phyloP scores from a whole-genome alignment of 2,797 vertebrate genomes.

The Malurus leucopterus region DNA sequence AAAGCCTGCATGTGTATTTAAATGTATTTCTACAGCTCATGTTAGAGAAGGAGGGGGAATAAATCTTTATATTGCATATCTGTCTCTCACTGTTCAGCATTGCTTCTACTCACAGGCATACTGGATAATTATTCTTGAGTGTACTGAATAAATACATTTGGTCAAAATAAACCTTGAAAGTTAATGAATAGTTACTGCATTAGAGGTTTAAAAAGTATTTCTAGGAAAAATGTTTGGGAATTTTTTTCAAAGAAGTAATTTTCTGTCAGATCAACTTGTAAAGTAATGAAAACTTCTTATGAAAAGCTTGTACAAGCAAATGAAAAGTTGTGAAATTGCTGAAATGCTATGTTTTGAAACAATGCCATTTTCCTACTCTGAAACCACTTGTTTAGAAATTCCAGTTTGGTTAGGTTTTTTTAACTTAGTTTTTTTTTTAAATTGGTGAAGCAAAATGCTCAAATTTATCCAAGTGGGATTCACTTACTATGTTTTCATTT shows the following conservation, averaged over 20 bases:
- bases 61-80: background rate
- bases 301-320: slow-evolving; percentile 25
- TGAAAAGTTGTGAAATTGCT: slow-evolving; percentile 45
- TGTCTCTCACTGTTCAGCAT: background rate
- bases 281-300: background rate
- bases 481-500: background rate
- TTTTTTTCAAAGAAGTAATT: slow-evolving; percentile 45
- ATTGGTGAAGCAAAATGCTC: background rate
- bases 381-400: slow-evolving; percentile 46
- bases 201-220: slow-evolving; percentile 32
- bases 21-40: background rate
- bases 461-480: background rate
- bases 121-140: background rate
- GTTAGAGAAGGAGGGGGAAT: background rate
- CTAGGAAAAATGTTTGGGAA: slow-evolving; percentile 42
- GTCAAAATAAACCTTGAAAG: slow-evolving; percentile 17
- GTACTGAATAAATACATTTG: background rate
- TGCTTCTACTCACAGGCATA: background rate
- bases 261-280: slow-evolving; percentile 17
- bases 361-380: slow-evolving; percentile 39
- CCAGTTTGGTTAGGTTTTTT: slow-evolving; percentile 24
- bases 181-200: background rate
- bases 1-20: background rate
- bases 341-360: slow-evolving; percentile 35
- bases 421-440: background rate